phyloP scores from a whole-genome alignment of 2,113 vertebrate species.

The Uria lomvia region DNA sequence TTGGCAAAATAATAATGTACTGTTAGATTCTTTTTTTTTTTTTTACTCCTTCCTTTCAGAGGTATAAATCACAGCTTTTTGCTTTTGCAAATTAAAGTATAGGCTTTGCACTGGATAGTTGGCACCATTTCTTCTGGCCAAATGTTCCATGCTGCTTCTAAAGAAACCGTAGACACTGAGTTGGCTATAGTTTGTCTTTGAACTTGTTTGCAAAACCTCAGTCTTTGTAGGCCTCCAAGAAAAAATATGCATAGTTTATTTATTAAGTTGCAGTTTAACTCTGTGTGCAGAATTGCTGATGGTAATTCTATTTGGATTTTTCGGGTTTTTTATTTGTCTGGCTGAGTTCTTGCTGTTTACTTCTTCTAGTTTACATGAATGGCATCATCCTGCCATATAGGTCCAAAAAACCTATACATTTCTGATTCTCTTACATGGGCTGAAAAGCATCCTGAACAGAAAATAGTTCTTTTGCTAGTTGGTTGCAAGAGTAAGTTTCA shows the following conservation, averaged over 20 bases:
- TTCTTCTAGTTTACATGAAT: neutral
- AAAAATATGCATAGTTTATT: neutral
- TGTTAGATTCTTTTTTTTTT: conserved; percentile 37
- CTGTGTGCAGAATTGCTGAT: neutral
- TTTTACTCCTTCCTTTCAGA: neutral
- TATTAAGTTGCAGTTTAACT: conserved; percentile 3
- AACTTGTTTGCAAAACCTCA: neutral
- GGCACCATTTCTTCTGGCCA: conserved; percentile 31
- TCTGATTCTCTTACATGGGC: neutral
- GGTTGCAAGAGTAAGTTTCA: neutral
- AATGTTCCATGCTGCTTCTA: conserved; percentile 26
- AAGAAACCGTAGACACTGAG: conserved; percentile 54
- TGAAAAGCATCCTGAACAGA: neutral
- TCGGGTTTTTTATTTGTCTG: neutral
- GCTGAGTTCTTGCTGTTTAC: neutral
- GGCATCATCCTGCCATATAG: no score
- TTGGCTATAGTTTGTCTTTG: conserved; percentile 37
- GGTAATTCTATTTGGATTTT: neutral
- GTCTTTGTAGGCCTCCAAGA: neutral
- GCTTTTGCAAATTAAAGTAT: conserved; percentile 66
- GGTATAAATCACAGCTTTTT: conserved; percentile 11
- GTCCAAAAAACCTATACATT: neutral
- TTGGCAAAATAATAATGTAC: conserved; percentile 71
- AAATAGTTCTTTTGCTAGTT: neutral
- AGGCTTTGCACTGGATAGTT: conserved; percentile 39